Conservation (phyloP, 2,113 vertebrate genomes). For the Oceanodroma tethys region DNA sequence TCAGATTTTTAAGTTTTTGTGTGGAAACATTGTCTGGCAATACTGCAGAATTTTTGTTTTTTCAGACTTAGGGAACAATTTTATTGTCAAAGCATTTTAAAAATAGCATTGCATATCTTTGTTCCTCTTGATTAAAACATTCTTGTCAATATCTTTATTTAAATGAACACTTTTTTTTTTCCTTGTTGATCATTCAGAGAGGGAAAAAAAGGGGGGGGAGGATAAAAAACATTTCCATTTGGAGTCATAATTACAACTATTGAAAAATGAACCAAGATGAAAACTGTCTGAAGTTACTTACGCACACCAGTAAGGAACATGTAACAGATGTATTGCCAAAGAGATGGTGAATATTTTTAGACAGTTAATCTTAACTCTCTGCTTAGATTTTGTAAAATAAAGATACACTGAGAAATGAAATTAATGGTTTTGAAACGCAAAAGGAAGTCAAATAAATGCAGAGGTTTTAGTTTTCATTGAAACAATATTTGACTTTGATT, state of each 20-base stretch:
- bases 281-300: background rate
- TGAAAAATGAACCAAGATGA: background rate
- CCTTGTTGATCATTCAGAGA: background rate
- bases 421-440: background rate
- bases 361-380: background rate
- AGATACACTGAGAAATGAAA: background rate
- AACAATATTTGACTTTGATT: background rate
- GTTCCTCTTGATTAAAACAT: background rate
- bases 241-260: background rate
- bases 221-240: background rate
- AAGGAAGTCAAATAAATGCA: background rate
- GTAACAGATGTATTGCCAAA: background rate
- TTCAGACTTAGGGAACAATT: background rate
- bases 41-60: background rate
- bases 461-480: background rate
- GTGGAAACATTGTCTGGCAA: background rate
- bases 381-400: background rate
- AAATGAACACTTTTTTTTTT: background rate
- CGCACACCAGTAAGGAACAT: background rate
- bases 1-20: background rate
- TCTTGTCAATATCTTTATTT: background rate
- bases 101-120: background rate
- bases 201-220: accelerated
- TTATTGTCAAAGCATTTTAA: background rate
- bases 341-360: background rate